These are phyloP conservation scores for Coecobrya sp. DNA, from an alignment of 2,888 invertebrate species.

Conservation along the genomic window DNA sequence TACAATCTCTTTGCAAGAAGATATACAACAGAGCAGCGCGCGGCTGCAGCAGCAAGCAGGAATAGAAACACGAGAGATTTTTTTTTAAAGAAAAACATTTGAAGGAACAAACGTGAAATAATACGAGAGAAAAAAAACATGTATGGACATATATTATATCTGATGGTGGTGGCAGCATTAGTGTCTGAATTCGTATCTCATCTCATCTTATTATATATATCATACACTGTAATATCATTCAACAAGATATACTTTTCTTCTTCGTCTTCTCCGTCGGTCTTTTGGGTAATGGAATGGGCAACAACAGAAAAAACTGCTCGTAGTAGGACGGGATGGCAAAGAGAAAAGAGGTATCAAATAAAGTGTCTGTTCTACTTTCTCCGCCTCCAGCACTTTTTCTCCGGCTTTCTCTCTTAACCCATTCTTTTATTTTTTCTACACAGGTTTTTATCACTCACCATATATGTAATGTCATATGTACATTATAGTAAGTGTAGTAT, in stretches of 20 bases:
- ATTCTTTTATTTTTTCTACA: slow-evolving; percentile 9
- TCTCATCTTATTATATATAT: background rate
- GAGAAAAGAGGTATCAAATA: slow-evolving; percentile 73
- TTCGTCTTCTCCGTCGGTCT: background rate
- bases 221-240: slow-evolving; percentile 49
- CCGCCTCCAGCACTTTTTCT: slow-evolving; percentile 74
- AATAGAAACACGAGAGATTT: background rate
- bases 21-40: too few relatives aligned
- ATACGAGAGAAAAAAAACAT: background rate
- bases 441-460: slow-evolving; percentile 28
- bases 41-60: too few relatives aligned
- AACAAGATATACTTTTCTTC: slow-evolving; percentile 42
- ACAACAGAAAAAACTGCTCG: slow-evolving; percentile 36
- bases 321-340: background rate
- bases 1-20: background rate
- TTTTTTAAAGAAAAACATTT: background rate
- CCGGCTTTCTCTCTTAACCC: slow-evolving; percentile 24
- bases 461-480: background rate
- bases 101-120: slow-evolving; percentile 27
- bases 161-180: background rate
- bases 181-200: background rate
- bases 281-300: slow-evolving; percentile 74
- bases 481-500: background rate
- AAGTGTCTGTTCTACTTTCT: slow-evolving; percentile 77
- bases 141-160: background rate